These are phyloP conservation scores for Portevinia maculata DNA, from an alignment of 2,888 invertebrate genomes.

Conservation along the genomic window DNA sequence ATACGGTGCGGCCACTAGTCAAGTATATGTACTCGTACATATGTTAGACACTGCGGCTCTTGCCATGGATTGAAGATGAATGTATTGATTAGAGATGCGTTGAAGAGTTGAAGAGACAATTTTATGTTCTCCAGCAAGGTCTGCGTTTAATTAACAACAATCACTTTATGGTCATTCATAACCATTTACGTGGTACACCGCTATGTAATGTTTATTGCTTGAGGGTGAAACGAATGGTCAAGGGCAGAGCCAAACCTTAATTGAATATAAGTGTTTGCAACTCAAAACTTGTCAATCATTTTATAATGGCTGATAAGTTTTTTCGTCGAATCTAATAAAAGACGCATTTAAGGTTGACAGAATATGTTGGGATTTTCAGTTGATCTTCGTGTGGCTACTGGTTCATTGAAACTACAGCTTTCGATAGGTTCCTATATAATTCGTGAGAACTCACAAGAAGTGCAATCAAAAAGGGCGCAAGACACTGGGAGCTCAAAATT, in stretches of 20 bases:
- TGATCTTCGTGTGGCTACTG: too few relatives aligned
- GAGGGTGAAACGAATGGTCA: conserved; percentile 26
- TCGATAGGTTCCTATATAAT: too few relatives aligned
- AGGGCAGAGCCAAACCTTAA: conserved; percentile 1
- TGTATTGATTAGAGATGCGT: conserved; percentile 8
- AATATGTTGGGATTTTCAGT: too few relatives aligned
- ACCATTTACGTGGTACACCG: neutral
- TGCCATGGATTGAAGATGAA: neutral
- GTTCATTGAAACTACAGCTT: too few relatives aligned
- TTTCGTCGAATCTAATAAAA: too few relatives aligned
- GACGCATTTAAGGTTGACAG: too few relatives aligned
- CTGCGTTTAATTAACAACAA: conserved; percentile 9
- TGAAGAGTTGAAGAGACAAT: conserved; percentile 37
- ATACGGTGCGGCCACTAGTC: conserved; percentile 15
- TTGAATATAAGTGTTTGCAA: neutral
- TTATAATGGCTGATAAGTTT: too few relatives aligned
- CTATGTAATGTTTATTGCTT: conserved; percentile 12
- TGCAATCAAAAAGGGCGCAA: too few relatives aligned
- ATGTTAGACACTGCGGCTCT: conserved; percentile 43
- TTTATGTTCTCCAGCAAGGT: conserved; percentile 5
- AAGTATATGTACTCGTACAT: too few relatives aligned
- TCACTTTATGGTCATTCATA: neutral
- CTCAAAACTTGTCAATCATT: too few relatives aligned
- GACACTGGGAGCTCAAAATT: too few relatives aligned
- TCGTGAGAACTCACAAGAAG: too few relatives aligned